Base-by-base conservation (phyloP, 2,888 invertebrate species). In the Protodeltote pygarga region DNA sequence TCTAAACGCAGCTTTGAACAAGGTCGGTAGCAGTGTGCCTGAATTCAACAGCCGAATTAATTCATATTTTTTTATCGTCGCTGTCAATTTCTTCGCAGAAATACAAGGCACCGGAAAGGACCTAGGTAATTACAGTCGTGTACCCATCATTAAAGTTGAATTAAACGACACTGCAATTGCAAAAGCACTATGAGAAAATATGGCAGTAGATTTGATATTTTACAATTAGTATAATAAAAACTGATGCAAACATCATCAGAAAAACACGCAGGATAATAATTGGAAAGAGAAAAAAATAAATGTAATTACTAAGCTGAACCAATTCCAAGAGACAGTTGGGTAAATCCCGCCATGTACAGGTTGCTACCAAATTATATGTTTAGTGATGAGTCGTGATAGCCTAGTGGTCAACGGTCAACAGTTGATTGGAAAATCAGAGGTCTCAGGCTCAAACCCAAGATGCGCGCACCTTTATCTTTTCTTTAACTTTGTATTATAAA, bases 321-420 rank as follows among this genome's bases (percentile, higher is more conserved):
- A 58, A 60, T 42, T 52, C 37, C 27, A 45, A 42, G 63, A 59
- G 50, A 63, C 64, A 59, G 64, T 44, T 49, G 64, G 58, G 58
- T 58, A 28, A 58, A 58, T 51, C 58, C 64, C 51, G 3, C 63
- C 39, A 39, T 63, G 48, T n/a, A n/a, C n/a, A n/a, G n/a, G n/a
- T n/a, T n/a, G n/a, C n/a, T n/a, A n/a, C n/a, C n/a, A n/a, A n/a
- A n/a, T n/a, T n/a, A n/a, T n/a, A n/a, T n/a, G n/a, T n/a, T n/a
- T n/a, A n/a, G n/a, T n/a, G n/a, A n/a, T n/a, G n/a, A n/a, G n/a
- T n/a, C n/a, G n/a, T n/a, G n/a, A n/a, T n/a, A n/a, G n/a, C n/a
- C n/a, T n/a, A n/a, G n/a, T n/a, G n/a, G n/a, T n/a, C n/a, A n/a
- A n/a, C n/a, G n/a, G n/a, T n/a, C n/a, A n/a, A n/a, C n/a, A n/a